These are phyloP conservation scores for Xylophagus ater DNA, from an alignment of 2,888 invertebrate species.

Conservation along the genomic window DNA sequence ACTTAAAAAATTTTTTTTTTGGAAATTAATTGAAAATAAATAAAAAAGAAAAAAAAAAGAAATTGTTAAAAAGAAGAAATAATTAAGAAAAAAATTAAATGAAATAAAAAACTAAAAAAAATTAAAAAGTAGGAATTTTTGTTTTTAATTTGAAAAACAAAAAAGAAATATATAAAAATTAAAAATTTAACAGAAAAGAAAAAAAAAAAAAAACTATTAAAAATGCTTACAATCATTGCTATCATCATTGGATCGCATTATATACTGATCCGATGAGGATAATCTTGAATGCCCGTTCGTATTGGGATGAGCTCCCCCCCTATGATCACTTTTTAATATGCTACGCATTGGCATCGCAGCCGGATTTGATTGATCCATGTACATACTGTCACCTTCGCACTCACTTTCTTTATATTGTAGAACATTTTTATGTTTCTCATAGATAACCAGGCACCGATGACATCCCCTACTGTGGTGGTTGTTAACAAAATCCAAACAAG, in stretches of 20 bases:
- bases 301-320: constrained; percentile 44
- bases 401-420: constrained; percentile 96
- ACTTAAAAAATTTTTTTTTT: too few species aligned
- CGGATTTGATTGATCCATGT: constrained; percentile 42
- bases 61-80: constrained; percentile 3
- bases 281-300: constrained; percentile 42
- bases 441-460: constrained; percentile 90
- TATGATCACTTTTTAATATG: constrained; percentile 41
- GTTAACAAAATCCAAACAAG: too few species aligned
- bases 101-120: constrained; percentile 16
- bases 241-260: constrained; percentile 43
- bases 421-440: constrained; percentile 88
- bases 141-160: background rate
- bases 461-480: constrained; percentile 70
- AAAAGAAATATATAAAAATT: constrained; percentile 2
- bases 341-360: constrained; percentile 42
- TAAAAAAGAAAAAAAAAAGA: constrained; percentile 13
- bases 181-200: constrained; percentile 4
- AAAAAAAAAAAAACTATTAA: constrained; percentile 12
- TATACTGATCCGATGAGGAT: constrained; percentile 43
- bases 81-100: constrained; percentile 15
- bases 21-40: background rate
- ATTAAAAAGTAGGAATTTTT: constrained; percentile 9
- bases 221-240: constrained; percentile 43
- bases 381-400: constrained; percentile 49